These are phyloP conservation scores for Yasuhikotakia modesta DNA, from an alignment of 2,797 vertebrate genomes.

Conservation along the genomic window DNA sequence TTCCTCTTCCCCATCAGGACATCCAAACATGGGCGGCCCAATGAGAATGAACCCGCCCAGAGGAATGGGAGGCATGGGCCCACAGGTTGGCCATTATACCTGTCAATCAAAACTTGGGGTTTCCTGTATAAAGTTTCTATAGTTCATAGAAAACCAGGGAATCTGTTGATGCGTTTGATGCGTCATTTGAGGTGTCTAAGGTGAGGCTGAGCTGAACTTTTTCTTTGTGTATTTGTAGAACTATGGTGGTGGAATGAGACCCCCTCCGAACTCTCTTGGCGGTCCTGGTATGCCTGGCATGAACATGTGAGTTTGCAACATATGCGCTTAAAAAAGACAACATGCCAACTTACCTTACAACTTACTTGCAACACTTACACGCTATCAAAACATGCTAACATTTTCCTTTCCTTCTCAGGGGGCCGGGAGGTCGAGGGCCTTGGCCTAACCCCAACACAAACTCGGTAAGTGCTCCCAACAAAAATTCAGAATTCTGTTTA, in stretches of 20 bases:
- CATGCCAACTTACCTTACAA: too few relatives aligned
- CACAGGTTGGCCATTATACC: conserved; percentile 79
- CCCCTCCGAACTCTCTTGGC: conserved; percentile 84
- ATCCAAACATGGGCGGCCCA: conserved; percentile 85
- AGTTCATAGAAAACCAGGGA: too few relatives aligned
- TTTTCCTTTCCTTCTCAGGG: conserved; percentile 67
- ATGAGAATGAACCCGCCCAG: conserved; percentile 88
- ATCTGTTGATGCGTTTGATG: too few relatives aligned
- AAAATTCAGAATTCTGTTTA: conserved; percentile 12
- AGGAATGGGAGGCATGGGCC: conserved; percentile 84
- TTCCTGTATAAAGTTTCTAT: too few relatives aligned
- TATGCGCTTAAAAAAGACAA: background rate
- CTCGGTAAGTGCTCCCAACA: conserved; percentile 76
- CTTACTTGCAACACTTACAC: conserved; percentile 7
- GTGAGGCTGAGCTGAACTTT: conserved; percentile 58
- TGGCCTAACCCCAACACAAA: conserved; percentile 88
- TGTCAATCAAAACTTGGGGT: background rate
- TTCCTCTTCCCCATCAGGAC: conserved; percentile 71
- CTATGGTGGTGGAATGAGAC: conserved; percentile 86
- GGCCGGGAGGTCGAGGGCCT: conserved; percentile 82
- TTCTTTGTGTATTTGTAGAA: conserved; percentile 70
- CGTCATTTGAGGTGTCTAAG: background rate
- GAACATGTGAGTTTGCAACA: conserved; percentile 45
- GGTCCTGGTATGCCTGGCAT: conserved; percentile 86
- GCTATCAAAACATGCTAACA: conserved; percentile 18